Base-by-base conservation (phyloP, 2,797 vertebrate genomes). In the Helicolenus hilgendorfi region DNA sequence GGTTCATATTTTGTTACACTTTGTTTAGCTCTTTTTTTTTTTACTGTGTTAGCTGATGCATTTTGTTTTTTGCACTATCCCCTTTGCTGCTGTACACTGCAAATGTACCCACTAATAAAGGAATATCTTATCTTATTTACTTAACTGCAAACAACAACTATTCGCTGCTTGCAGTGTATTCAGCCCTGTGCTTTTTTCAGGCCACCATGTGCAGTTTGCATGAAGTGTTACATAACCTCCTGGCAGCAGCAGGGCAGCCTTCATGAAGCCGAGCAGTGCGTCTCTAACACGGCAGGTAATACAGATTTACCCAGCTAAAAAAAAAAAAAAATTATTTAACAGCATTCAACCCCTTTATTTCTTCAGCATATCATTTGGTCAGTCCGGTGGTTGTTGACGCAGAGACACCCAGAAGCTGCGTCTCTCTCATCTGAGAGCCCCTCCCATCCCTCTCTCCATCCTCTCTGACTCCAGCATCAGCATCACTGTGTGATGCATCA, bases 381-480 rank as follows among this genome's bases (percentile, higher is more conserved):
- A 69, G 33, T 18, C 26, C 35, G 2, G 29, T 73, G 81, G 58
- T 67, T 55, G 81, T 89, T 91, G 88, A 88, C 88, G 88, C 92
- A 92, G 90, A 80, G 77, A 14, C 76, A 56, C 69, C 83, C 71
- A 68, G 74, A 68, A 81, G 83, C 86, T 91, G 90, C 90, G 89
- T 88, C 87, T 74, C 4, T 11, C 2, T 81, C 38, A 68, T 60
- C 79, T 29, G 81, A 1, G 72, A 1, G 72, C 85, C 91, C 92
- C 91, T 82, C 94, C 92, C 91, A 81, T 29, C 27, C 27, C 27
- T 29, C 27, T 41, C 38, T 6, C 38, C 38, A 41, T 41, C 38
- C 89, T 81, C 74, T 15, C 88, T 27, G 45, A 41, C 88, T 91
- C 82, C 90, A 86, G 89, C 93, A 83, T 90, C 38, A 41, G 89